phyloP scores from a whole-genome alignment of 1,140 invertebrate species.

The Caerostris extrusa region DNA sequence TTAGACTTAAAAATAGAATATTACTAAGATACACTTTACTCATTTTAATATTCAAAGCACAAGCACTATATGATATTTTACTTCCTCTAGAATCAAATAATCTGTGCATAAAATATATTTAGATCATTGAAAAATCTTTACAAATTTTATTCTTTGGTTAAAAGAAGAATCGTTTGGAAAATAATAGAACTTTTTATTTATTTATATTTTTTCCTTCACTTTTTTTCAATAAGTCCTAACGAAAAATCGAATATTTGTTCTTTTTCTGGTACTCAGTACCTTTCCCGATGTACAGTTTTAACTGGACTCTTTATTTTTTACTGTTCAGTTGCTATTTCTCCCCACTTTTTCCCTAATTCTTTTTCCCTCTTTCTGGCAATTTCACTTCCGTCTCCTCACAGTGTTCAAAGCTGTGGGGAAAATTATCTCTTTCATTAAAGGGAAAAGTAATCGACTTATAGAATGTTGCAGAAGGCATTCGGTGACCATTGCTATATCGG shows the following conservation, averaged over 20 bases:
- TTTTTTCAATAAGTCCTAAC: background rate
- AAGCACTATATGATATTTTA: no score
- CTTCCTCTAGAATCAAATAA: no score
- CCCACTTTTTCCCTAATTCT: background rate
- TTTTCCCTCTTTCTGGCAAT: no score
- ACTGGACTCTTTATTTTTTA: background rate
- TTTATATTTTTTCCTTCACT: background rate
- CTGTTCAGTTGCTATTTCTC: background rate
- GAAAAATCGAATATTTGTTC: constrained; percentile 4
- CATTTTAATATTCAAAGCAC: no score
- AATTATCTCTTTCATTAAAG: constrained; percentile 15
- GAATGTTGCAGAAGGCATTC: no score
- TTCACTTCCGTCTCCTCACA: background rate
- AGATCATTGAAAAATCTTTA: no score
- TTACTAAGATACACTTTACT: no score
- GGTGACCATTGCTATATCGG: no score
- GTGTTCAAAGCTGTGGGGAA: background rate
- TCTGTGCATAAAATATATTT: no score
- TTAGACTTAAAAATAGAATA: background rate
- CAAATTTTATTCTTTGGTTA: no score
- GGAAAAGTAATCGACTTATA: background rate
- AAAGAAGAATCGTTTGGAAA: background rate
- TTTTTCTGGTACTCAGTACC: background rate
- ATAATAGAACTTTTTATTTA: background rate
- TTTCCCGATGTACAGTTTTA: background rate